phyloP scores from a whole-genome alignment of 2,797 vertebrate genomes.

The Anguilla obscura region DNA sequence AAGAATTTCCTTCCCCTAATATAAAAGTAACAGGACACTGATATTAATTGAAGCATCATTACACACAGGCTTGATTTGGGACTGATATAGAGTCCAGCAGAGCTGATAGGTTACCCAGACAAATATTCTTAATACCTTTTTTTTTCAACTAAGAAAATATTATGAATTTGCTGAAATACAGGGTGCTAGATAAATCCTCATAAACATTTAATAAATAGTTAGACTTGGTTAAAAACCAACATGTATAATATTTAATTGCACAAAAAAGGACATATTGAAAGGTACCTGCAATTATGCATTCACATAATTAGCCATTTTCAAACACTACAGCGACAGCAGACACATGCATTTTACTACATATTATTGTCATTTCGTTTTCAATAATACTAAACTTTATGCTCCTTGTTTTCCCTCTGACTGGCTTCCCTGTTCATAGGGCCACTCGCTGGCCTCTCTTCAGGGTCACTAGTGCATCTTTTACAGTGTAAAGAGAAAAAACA shows the following conservation, averaged over 20 bases:
- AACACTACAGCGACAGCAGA: constrained; percentile 63
- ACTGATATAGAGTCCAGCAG: constrained; percentile 2
- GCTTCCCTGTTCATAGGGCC: not conserved
- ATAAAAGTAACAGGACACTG: constrained; percentile 26
- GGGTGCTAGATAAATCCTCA: constrained; percentile 51
- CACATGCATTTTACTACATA: constrained; percentile 71
- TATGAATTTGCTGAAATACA: constrained; percentile 60
- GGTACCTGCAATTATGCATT: constrained; percentile 43
- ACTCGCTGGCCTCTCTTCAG: not conserved
- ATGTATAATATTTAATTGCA: constrained; percentile 59
- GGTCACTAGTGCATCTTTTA: not conserved
- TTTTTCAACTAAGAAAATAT: constrained; percentile 55
- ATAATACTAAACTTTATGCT: constrained; percentile 55
- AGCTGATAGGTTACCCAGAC: constrained; percentile 34
- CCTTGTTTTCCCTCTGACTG: not conserved
- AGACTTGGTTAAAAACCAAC: constrained; percentile 53
- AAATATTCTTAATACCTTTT: constrained; percentile 55
- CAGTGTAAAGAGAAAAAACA: not conserved
- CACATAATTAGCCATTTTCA: constrained; percentile 51
- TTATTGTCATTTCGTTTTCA: constrained; percentile 71
- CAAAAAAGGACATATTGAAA: constrained; percentile 52
- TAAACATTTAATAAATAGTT: constrained; percentile 63
- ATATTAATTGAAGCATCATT: constrained; percentile 25
- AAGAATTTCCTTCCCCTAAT: not conserved
- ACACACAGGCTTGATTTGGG: not conserved